phyloP scores from a whole-genome alignment of 2,113 vertebrate genomes.

The Struthio camelus region DNA sequence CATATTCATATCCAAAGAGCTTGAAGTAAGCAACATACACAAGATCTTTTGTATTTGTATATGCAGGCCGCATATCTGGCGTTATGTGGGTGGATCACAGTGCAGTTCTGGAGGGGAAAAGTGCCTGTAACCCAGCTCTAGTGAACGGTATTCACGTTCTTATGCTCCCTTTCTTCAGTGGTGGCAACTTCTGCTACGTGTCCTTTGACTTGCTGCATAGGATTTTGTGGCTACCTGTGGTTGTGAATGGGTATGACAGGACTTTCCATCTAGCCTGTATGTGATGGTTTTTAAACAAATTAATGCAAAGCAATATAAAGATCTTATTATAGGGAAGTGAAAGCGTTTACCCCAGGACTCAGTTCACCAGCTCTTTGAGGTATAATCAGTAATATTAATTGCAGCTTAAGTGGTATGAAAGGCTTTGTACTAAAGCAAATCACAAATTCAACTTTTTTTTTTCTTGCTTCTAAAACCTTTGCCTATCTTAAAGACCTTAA shows the following conservation, averaged over 20 bases:
- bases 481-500: background rate
- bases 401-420: background rate
- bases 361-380: background rate
- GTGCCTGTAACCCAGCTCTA: background rate
- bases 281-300: background rate
- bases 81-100: background rate
- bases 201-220: background rate
- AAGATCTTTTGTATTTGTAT: background rate
- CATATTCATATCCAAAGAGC: no score
- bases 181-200: accelerated
- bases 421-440: background rate
- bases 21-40: no score
- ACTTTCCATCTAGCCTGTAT: background rate
- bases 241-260: background rate
- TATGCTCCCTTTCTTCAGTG: background rate
- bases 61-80: accelerated
- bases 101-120: no score
- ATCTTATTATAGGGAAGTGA: background rate
- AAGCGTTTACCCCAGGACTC: background rate
- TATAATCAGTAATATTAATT: background rate
- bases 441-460: background rate
- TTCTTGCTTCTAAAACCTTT: background rate
- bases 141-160: background rate
- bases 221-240: background rate
- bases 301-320: background rate